Evolutionary conservation across 2,113 vertebrate genomes (phyloP).

Genomic region (Poecilia latipinna): DNA sequence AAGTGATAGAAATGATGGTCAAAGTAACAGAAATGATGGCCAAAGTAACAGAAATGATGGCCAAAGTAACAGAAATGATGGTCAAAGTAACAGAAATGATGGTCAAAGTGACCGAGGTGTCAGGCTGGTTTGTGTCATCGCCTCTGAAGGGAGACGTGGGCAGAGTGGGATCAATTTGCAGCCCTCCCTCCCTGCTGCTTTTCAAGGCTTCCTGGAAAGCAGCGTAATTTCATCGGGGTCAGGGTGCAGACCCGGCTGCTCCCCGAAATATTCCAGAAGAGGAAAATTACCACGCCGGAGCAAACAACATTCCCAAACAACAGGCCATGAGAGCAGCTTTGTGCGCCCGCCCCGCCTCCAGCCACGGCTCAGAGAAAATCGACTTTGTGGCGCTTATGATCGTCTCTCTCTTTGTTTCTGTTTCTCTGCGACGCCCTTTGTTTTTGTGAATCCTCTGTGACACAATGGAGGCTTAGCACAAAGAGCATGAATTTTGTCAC

Average conservation of each 20-base stretch:
- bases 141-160: conserved; percentile 17
- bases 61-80: too few relatives aligned
- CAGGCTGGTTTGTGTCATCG: conserved; percentile 33
- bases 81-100: too few relatives aligned
- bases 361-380: conserved; percentile 42
- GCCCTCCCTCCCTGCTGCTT: conserved; percentile 13
- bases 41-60: too few relatives aligned
- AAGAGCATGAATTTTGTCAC: conserved; percentile 35
- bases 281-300: conserved; percentile 25
- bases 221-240: conserved; percentile 63
- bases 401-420: conserved; percentile 61
- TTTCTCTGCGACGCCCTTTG: conserved; percentile 59
- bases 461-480: conserved; percentile 52
- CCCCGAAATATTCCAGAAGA: conserved; percentile 45
- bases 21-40: too few relatives aligned
- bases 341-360: conserved; percentile 37
- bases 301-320: conserved; percentile 43
- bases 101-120: conserved; percentile 9
- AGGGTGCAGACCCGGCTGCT: conserved; percentile 31
- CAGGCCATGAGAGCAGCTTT: conserved; percentile 48
- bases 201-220: conserved; percentile 68
- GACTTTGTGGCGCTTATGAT: conserved; percentile 49
- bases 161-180: conserved; percentile 39
- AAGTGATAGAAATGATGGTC: too few relatives aligned
- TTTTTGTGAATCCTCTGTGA: conserved; percentile 33